Percentiles rank a stretch among this genome's conserved stretches.
Conservation (phyloP, 2,113 vertebrate species). For the Psophia crepitans region DNA sequence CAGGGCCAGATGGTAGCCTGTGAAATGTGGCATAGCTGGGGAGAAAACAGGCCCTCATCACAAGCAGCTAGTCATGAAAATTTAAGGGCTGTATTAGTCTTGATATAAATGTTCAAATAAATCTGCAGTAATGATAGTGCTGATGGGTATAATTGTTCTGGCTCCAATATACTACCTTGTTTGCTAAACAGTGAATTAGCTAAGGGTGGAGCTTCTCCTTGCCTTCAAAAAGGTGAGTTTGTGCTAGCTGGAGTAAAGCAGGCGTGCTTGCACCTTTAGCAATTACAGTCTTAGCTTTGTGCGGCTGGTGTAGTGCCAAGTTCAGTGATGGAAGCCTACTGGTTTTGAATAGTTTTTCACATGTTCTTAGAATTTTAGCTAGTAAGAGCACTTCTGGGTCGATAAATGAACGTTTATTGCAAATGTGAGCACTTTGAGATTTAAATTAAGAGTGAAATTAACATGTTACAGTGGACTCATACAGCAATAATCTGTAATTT, state of each 20-base stretch:
- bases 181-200: not conserved
- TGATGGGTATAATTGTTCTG: not conserved
- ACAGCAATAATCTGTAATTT: not conserved
- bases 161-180: not conserved
- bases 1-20: not conserved
- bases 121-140: not conserved
- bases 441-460: not conserved
- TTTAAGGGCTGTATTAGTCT: not conserved
- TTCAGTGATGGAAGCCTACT: not conserved
- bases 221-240: not conserved
- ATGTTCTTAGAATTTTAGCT: not conserved
- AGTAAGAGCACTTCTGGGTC: not conserved
- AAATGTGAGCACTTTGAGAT: not conserved
- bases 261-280: not conserved
- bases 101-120: not conserved
- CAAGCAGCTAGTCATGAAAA: not conserved
- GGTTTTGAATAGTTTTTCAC: not conserved
- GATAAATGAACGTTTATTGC: not conserved
- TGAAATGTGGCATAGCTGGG: not conserved
- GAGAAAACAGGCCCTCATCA: not conserved
- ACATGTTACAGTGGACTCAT: not conserved
- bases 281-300: not conserved
- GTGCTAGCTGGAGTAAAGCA: not conserved
- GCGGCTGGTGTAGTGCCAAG: not conserved
- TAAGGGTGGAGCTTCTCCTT: not conserved